Evolutionary conservation across 2,797 vertebrate genomes (phyloP).

Genomic region (Caiman crocodilus): DNA sequence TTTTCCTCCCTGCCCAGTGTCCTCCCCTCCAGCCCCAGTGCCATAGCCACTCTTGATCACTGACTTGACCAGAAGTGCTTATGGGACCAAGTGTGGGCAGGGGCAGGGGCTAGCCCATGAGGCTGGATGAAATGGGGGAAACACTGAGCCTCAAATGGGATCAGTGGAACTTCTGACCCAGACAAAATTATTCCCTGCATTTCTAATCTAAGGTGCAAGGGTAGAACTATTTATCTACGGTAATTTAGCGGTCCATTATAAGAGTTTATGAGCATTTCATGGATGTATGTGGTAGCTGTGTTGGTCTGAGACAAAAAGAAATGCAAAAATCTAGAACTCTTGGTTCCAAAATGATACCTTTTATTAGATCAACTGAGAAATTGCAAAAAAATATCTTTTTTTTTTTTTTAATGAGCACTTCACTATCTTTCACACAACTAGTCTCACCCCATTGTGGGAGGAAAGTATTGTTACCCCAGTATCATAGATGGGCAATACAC

Average conservation of each 20-base stretch:
- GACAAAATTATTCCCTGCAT: not conserved
- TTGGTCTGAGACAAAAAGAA: too few species aligned
- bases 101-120: not conserved
- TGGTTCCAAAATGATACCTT: too few species aligned
- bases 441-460: not conserved
- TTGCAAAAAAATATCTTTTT: too few species aligned
- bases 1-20: not conserved
- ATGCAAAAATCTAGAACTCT: too few species aligned
- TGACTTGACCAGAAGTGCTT: not conserved
- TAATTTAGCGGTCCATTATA: not conserved
- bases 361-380: too few species aligned
- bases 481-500: not conserved
- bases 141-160: not conserved
- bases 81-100: not conserved
- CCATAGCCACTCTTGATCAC: not conserved
- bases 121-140: not conserved
- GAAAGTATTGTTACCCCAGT: too few species aligned
- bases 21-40: not conserved
- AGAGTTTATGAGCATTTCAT: not conserved
- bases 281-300: too few species aligned
- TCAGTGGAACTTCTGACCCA: rapidly evolving
- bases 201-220: not conserved
- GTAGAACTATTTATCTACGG: not conserved
- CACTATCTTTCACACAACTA: not conserved
- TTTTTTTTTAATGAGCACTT: not conserved